phyloP scores from a whole-genome alignment of 2,797 vertebrate genomes.

The Erithacus rubecula region DNA sequence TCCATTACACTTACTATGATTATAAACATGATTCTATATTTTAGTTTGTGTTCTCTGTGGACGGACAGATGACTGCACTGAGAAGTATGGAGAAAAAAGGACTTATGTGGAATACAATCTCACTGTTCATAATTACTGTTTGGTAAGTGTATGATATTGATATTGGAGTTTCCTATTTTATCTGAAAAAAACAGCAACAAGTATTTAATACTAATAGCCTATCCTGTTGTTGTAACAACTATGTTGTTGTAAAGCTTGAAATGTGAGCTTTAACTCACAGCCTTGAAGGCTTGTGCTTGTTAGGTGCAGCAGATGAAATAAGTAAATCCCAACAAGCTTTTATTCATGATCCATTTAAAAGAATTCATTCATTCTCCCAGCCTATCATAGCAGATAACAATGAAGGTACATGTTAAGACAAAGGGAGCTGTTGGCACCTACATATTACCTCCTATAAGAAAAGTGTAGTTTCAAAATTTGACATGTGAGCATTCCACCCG shows the following conservation, averaged over 20 bases:
- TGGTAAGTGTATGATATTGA: conserved; percentile 79
- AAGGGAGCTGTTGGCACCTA: not conserved
- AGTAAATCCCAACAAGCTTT: not conserved
- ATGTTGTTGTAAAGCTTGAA: not conserved
- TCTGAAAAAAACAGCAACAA: not conserved
- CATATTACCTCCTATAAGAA: not conserved
- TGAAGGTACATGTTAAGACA: not conserved
- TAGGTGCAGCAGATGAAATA: not conserved
- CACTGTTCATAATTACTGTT: conserved; percentile 92
- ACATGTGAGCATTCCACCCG: not conserved
- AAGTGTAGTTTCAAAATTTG: not conserved
- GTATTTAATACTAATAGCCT: not conserved
- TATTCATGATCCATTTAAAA: not conserved
- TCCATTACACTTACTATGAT: not conserved
- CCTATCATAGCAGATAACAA: not conserved
- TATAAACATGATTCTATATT: conserved; percentile 5
- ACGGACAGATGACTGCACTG: conserved; percentile 84
- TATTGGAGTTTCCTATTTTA: not conserved
- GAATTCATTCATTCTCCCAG: not conserved
- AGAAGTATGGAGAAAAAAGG: conserved; percentile 90
- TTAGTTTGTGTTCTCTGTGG: conserved; percentile 89
- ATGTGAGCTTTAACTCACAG: not conserved
- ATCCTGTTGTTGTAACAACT: not conserved
- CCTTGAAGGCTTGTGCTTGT: not conserved
- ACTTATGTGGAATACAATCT: conserved; percentile 80